A percentile compares a stretch with the other conserved stretches of the same genome.
These are phyloP conservation scores for Myotis lucifugus DNA, from an alignment of 2,113 vertebrate species.

Conservation along the genomic window DNA sequence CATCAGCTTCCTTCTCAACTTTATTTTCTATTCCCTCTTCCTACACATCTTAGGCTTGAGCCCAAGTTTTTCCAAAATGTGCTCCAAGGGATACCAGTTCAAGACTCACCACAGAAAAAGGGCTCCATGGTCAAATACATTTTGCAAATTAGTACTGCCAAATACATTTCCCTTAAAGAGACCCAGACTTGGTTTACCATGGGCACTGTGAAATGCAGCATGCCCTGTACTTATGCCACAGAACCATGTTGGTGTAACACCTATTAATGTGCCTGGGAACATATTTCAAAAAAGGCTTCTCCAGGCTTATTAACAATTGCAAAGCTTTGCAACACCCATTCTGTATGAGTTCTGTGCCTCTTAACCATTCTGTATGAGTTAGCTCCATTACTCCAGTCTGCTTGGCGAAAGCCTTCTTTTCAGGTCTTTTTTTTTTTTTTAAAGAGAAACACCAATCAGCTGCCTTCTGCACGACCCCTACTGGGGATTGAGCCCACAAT, in stretches of 20 bases:
- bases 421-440: not conserved
- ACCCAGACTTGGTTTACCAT: not conserved
- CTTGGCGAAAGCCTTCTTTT: not conserved
- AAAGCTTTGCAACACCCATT: not conserved
- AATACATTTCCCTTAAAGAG: not conserved
- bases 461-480: no score
- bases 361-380: not conserved
- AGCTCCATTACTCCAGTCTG: not conserved
- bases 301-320: not conserved
- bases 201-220: not conserved
- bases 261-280: not conserved
- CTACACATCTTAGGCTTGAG: not conserved
- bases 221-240: not conserved
- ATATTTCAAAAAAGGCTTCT: not conserved
- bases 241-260: not conserved
- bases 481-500: no score
- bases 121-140: not conserved
- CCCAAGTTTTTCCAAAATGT: not conserved
- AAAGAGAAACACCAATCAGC: no score
- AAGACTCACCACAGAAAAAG: constrained; percentile 1
- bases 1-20: not conserved
- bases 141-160: not conserved
- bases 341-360: not conserved
- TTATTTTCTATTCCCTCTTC: not conserved
- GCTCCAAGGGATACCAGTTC: not conserved